These are phyloP conservation scores for Brenthis daphne DNA, from an alignment of 2,888 invertebrate species.

Conservation along the genomic window DNA sequence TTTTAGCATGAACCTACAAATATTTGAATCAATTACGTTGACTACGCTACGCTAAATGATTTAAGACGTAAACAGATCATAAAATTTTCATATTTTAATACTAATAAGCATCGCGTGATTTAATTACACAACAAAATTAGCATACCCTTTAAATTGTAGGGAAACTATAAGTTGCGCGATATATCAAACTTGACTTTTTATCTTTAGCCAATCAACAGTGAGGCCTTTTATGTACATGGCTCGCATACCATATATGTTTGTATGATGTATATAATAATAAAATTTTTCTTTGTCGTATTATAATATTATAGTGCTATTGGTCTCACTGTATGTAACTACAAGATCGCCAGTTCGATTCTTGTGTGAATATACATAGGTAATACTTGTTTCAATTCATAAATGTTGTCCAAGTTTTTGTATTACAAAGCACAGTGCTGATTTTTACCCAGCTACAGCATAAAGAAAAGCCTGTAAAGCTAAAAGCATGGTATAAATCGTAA, in stretches of 20 bases:
- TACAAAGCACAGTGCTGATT: too few species aligned
- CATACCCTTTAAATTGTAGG: conserved; percentile 36
- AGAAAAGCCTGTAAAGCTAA: background rate
- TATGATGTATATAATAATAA: background rate
- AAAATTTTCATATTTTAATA: conserved; percentile 47
- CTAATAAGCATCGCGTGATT: conserved; percentile 37
- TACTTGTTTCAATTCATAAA: too few species aligned
- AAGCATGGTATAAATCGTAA: background rate
- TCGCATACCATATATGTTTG: background rate
- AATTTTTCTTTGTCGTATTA: background rate
- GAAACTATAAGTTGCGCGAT: conserved; percentile 21
- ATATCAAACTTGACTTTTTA: conserved; percentile 24
- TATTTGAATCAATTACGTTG: conserved; percentile 28
- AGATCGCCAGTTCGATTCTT: too few species aligned
- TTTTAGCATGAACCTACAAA: conserved; percentile 25
- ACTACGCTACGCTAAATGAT: conserved; percentile 35
- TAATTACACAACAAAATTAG: conserved; percentile 39
- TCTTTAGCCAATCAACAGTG: conserved; percentile 45
- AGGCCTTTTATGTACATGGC: background rate
- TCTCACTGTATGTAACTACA: too few species aligned
- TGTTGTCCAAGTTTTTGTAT: too few species aligned
- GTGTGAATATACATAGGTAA: too few species aligned
- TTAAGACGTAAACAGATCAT: conserved; percentile 42
- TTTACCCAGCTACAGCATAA: background rate
- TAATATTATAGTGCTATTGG: too few species aligned